Evolutionary conservation across 2,888 invertebrate genomes (phyloP).

Genomic region (Clusia tigrina): DNA sequence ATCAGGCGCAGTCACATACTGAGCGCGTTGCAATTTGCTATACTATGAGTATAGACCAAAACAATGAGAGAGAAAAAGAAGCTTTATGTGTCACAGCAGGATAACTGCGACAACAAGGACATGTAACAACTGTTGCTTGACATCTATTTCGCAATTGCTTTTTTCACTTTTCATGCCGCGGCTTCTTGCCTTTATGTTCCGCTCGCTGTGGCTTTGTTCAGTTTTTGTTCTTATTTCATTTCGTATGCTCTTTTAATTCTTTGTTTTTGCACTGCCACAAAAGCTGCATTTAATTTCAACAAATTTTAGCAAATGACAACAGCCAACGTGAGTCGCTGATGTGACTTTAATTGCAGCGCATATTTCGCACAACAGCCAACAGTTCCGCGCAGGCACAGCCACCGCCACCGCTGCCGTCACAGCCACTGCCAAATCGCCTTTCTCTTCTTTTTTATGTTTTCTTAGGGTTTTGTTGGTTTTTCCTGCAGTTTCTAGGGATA

Average conservation of each 20-base stretch:
- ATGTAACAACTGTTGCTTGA: conserved; percentile 7
- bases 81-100: conserved; percentile 16
- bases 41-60: background rate
- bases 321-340: conserved; percentile 19
- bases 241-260: background rate
- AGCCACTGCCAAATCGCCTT: background rate
- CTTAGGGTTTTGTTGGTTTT: too few species aligned
- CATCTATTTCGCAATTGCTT: conserved; percentile 7
- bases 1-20: too few species aligned
- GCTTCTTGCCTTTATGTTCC: background rate
- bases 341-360: conserved; percentile 30
- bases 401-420: background rate
- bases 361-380: conserved; percentile 12
- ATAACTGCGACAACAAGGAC: background rate
- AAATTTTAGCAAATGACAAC: conserved; percentile 4
- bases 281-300: conserved; percentile 6
- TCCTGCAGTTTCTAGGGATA: conserved; percentile 3
- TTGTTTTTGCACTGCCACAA: background rate
- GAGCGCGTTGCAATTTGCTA: too few species aligned
- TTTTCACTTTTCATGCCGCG: background rate
- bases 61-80: background rate
- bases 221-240: background rate
- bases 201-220: too few species aligned
- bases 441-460: background rate
- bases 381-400: background rate